These are phyloP conservation scores for Xenopus laevis DNA, from an alignment of 2,113 vertebrate species.

Conservation along the genomic window DNA sequence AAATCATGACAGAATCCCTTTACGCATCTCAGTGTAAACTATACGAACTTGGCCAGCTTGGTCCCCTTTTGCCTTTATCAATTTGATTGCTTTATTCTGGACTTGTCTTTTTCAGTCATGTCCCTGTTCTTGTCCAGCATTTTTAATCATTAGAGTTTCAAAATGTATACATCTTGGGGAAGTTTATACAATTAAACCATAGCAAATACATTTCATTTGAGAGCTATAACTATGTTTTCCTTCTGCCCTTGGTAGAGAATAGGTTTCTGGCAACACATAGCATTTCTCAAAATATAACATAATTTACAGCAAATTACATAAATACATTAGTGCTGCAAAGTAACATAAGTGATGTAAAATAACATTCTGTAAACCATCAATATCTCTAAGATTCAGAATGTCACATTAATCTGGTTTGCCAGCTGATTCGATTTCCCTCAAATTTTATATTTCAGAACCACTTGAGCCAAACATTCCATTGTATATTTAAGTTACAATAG, in stretches of 20 bases:
- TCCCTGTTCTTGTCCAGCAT: no score
- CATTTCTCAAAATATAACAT: conserved; percentile 45
- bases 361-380: conserved; percentile 33
- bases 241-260: conserved; percentile 11
- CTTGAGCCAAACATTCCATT: conserved; percentile 35
- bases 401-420: conserved; percentile 40
- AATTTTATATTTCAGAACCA: conserved; percentile 42
- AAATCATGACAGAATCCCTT: no score
- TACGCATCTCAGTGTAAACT: no score
- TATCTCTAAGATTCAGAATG: conserved; percentile 35
- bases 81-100: no score
- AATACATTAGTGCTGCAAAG: conserved; percentile 39
- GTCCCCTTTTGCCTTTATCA: no score
- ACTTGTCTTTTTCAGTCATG: no score
- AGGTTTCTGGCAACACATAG: conserved; percentile 29
- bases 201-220: neutral
- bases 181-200: neutral
- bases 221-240: neutral
- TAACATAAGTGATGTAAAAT: conserved; percentile 33
- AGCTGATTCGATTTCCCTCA: conserved; percentile 38
- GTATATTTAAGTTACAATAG: conserved; percentile 43
- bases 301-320: conserved; percentile 42
- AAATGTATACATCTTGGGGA: no score
- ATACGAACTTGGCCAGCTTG: no score
- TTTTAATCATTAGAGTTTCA: no score